Evolutionary conservation across 2,113 vertebrate genomes (phyloP), one percentile per base, ranked within the genome.

Genomic region (Ascaphus truei): DNA sequence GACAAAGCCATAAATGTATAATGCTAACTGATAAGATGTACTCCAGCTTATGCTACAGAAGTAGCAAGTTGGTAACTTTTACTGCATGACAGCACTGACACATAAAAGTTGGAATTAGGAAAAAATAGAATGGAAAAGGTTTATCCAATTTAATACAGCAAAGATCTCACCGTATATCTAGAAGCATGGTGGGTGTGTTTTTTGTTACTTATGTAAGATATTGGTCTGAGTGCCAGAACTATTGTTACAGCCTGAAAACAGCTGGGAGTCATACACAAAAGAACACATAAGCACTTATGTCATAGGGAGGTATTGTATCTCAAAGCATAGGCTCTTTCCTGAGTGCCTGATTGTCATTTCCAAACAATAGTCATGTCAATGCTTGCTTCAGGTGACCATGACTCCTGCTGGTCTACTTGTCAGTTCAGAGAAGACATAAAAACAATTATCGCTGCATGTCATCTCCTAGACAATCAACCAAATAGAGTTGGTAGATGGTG

Each of bases 401-500:
- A 74, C 73, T 80, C 89, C 86, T 80, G 85, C 88, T 84, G 86
- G 75, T 84, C 80, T 86, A 72, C 84, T 86, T 89, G 81, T 79
- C 81, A 78, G 60, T 75, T 76, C 72, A 73, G 68, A 77, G 79
- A 82, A 80, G 81, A 81, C 68, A 72, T 76, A 85, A 71, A 81
- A 78, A 91, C 87, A 88, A 83, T 88, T 84, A 86, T 81, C 78
- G 48, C 87, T 86, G 90, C 89, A 90, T 92, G 91, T 84, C 85
- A 85, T 80, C 80, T 83, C 76, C 82, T 86, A 89, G 89, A 90
- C 90, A 92, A 92, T 90, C 89, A 91, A 83, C 79, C 80, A 81
- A 79, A 83, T 80, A 90, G 84, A 89, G 74, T 76, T 80, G 85
- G 79, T 86, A 88, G 86, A 86, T 79, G 85, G 73, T 81, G 79